Conservation (phyloP, 2,797 vertebrate species). For the Taeniopygia guttata region DNA sequence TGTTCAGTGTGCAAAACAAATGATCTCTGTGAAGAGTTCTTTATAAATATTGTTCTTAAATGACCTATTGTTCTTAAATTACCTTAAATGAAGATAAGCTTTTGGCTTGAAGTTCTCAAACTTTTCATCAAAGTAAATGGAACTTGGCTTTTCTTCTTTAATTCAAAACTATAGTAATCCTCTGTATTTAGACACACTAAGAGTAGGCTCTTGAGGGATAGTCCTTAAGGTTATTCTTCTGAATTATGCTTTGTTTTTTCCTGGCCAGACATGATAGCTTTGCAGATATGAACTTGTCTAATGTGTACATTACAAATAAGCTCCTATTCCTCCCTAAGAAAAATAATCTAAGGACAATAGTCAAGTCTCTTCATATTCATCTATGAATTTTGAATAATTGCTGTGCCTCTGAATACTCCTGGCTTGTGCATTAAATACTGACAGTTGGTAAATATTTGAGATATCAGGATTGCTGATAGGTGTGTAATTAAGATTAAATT, state of each 20-base stretch:
- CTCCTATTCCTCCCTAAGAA: background rate
- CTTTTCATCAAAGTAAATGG: background rate
- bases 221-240: background rate
- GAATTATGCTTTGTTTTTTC: background rate
- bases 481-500: background rate
- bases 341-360: background rate
- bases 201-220: background rate
- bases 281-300: background rate
- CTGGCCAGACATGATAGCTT: background rate
- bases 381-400: background rate
- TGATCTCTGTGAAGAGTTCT: background rate
- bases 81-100: background rate
- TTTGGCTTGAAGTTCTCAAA: background rate
- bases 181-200: background rate
- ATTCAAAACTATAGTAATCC: background rate
- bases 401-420: background rate
- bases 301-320: background rate
- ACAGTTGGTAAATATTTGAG: background rate
- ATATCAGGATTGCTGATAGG: background rate
- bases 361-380: background rate
- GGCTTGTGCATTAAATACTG: background rate
- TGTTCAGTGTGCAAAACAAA: background rate
- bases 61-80: background rate
- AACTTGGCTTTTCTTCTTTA: background rate
- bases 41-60: background rate